A percentile compares a stretch with the other conserved stretches of the same genome.
These are phyloP conservation scores for Drosophila pseudoananassae DNA, from an alignment of 1,140 invertebrate genomes.

Conservation along the genomic window DNA sequence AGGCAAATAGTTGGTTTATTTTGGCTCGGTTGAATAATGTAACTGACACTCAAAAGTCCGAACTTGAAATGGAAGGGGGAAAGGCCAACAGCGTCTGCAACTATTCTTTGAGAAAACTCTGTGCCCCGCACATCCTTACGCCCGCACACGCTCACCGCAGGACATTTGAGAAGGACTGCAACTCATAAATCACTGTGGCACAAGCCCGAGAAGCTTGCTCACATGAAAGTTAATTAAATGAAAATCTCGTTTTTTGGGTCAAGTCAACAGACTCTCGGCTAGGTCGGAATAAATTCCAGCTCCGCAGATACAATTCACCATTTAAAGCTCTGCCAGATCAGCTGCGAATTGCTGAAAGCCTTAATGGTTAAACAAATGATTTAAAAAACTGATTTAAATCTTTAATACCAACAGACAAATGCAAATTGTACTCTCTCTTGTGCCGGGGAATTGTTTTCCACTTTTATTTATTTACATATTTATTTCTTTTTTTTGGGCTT, in stretches of 20 bases:
- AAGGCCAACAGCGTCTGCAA: slow-evolving; percentile 26
- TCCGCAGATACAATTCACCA: slow-evolving; percentile 18
- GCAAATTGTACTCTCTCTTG: slow-evolving; percentile 13
- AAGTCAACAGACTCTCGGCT: slow-evolving; percentile 18
- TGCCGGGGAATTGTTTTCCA: slow-evolving; percentile 10
- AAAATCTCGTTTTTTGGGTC: slow-evolving; percentile 36
- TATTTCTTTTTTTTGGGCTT: slow-evolving; percentile 3
- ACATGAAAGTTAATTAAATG: slow-evolving; percentile 65
- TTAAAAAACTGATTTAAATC: slow-evolving; percentile 32
- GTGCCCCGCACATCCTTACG: slow-evolving; percentile 12
- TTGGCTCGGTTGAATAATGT: slow-evolving; percentile 35
- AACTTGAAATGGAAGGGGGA: background rate
- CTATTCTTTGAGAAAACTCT: slow-evolving; percentile 35
- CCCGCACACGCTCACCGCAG: slow-evolving; percentile 16
- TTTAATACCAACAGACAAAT: slow-evolving; percentile 13
- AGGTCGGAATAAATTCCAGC: slow-evolving; percentile 30
- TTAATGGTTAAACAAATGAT: slow-evolving; percentile 29
- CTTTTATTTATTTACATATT: slow-evolving; percentile 3
- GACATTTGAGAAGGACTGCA: slow-evolving; percentile 35
- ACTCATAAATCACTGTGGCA: slow-evolving; percentile 40
- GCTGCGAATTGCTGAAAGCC: slow-evolving; percentile 30
- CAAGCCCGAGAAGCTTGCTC: slow-evolving; percentile 20
- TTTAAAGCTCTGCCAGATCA: slow-evolving; percentile 29
- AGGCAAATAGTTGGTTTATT: slow-evolving; percentile 30
- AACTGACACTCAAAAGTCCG: slow-evolving; percentile 35